Evolutionary conservation across 2,888 invertebrate genomes (phyloP), one percentile per base, ranked within the genome.

Genomic region (Mesoligia furuncula): DNA sequence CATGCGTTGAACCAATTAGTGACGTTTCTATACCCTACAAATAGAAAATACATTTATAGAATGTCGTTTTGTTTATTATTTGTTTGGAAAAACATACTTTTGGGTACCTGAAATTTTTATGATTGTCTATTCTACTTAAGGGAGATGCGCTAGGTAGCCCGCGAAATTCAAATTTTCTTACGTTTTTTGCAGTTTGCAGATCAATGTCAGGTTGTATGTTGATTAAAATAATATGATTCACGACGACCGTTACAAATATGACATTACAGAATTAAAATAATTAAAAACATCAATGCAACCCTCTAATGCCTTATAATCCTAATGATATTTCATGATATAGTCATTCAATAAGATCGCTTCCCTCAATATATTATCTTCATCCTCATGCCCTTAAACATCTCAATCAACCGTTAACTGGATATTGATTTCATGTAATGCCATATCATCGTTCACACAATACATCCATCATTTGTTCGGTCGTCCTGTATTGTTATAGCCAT

Each of bases 1-100:
- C 97, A 77, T 97, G 97, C 6, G 96, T 97, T 31, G 96, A 96
- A 48, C 96, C 97, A 57, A 96, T 94, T 84, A 97, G 87, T 70
- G 96, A 96, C 45, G 95, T 96, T 91, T 97, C 97, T 88, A 96
- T 95, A 77, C 95, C 95, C 97, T 97, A 88, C 4, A 59, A 54
- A 59, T 39, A 59, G 1, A 1, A 59, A 39, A 59, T 1, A 66
- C 3, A n/a, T 48, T 39, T 13, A 8, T 36, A 17, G 1, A 15
- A 24, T 17, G 4, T 57, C 0, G 3, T 48, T 77, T 24, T 6
- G 9, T 24, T 57, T 39, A 1, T 17, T 24, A 42, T 31, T 24
- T 27, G 0, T 1, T 31, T 8, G 8, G 0, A 59, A n/a, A 15
- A 8, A 2, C 15, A 54, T 54, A n/a, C 11, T 57, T 57, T 57